Evolutionary conservation across 2,888 invertebrate species (phyloP), one percentile per base, ranked within the genome.

Genomic region (Pammene fasciana): DNA sequence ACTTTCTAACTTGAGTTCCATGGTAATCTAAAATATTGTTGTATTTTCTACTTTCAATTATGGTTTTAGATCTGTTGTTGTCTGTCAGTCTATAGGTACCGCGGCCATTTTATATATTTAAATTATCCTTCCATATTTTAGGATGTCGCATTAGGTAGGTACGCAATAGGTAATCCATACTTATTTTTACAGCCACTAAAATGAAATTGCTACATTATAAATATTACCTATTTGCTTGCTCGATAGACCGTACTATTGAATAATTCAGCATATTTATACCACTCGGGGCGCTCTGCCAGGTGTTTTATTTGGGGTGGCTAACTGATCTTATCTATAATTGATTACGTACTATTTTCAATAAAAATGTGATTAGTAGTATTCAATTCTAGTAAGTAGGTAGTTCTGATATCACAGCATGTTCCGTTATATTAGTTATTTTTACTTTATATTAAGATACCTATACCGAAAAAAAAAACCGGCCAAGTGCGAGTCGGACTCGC

Each of bases 271-370:
- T 52, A 57, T 50, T 41, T 26, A 16, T 13, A 46, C 34, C 50
- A 38, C 16, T n/a, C 16, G 26, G 45, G 45, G 26, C 59, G 59
- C n/a, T 34, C 26, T 26, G 50, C 70, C 70, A 60, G 65, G 68
- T 68, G 68, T 50, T 45, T 45, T 41, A 16, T 48, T 41, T 62
- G 36, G 67, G 68, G 64, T 57, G 55, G 57, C 41, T 50, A 18
- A 43, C 45, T 14, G 68, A 68, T 68, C 64, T 64, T 68, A 68
- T 68, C 68, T 5, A 0, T 54, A 64, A 65, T 68, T 68, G 64
- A 68, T 68, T 68, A 65, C 41, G 16, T 34, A 59, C 8, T 52
- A 46, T 52, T 68, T 52, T 59, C 38, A 59, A 59, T 56, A 48
- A 46, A 34, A 59, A 38, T 48, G 65, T 10, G 56, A 38, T 41